phyloP scores from a whole-genome alignment of 2,113 vertebrate genomes.

The Oreochromis spilurus region DNA sequence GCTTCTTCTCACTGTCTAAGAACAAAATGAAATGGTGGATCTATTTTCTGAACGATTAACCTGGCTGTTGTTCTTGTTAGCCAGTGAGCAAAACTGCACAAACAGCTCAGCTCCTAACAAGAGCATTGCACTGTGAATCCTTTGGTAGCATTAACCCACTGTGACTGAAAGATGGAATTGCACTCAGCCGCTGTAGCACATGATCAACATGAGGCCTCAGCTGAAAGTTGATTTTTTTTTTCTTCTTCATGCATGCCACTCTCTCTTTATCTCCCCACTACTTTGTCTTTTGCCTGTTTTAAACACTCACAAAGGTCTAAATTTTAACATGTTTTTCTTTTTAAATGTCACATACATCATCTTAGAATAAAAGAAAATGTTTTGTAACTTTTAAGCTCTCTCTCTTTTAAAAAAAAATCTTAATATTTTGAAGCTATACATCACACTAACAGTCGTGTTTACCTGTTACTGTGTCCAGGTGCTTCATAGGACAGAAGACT shows the following conservation, averaged over 20 bases:
- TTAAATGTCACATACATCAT: neutral
- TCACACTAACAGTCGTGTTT: neutral
- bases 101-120: neutral
- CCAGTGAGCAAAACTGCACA: neutral
- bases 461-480: conserved; percentile 72
- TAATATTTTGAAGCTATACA: neutral
- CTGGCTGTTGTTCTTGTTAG: neutral
- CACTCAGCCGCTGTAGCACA: conserved; percentile 44
- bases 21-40: neutral
- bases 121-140: neutral
- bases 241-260: neutral
- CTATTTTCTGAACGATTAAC: conserved; percentile 1
- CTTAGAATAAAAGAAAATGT: neutral
- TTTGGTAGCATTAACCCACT: neutral
- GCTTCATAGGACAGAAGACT: conserved; percentile 90
- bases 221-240: neutral
- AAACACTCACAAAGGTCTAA: neutral
- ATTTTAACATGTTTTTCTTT: neutral
- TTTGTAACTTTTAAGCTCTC: neutral
- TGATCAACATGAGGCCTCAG: conserved; percentile 47
- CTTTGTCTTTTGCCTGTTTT: neutral
- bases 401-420: neutral
- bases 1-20: neutral
- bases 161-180: conserved; percentile 10
- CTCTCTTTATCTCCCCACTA: neutral